phyloP scores from a whole-genome alignment of 2,113 vertebrate species.

The Phocoena phocoena region DNA sequence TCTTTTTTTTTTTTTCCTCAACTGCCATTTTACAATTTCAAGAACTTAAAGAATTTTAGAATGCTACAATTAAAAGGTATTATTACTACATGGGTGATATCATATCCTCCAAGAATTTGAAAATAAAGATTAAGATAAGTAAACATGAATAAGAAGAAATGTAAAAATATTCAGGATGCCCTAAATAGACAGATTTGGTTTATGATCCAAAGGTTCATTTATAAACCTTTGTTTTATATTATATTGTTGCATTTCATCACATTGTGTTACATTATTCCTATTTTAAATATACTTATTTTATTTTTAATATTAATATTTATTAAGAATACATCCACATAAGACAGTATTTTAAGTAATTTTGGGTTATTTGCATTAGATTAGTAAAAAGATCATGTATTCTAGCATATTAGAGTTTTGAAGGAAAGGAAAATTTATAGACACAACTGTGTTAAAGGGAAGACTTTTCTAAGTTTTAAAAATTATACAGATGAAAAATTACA shows the following conservation, averaged over 20 bases:
- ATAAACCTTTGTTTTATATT: background rate
- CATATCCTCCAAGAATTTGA: background rate
- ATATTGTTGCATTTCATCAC: background rate
- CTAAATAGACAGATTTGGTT: background rate
- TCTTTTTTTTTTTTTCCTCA: background rate
- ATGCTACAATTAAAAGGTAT: background rate
- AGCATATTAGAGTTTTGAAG: background rate
- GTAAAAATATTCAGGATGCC: background rate
- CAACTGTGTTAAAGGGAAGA: background rate
- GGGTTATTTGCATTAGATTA: background rate
- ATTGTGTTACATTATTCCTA: background rate
- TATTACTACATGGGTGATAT: background rate
- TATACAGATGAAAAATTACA: background rate
- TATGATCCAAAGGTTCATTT: background rate
- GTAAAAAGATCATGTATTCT: background rate
- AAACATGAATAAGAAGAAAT: background rate
- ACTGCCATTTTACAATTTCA: background rate
- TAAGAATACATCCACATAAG: background rate
- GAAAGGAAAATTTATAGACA: background rate
- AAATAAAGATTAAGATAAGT: background rate
- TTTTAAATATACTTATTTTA: background rate
- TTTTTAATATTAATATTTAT: background rate
- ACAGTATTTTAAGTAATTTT: background rate
- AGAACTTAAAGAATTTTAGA: background rate
- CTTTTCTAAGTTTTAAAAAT: background rate